These are phyloP conservation scores for Sternarchorhynchus goeldii DNA, from an alignment of 2,797 vertebrate genomes.

Conservation along the genomic window DNA sequence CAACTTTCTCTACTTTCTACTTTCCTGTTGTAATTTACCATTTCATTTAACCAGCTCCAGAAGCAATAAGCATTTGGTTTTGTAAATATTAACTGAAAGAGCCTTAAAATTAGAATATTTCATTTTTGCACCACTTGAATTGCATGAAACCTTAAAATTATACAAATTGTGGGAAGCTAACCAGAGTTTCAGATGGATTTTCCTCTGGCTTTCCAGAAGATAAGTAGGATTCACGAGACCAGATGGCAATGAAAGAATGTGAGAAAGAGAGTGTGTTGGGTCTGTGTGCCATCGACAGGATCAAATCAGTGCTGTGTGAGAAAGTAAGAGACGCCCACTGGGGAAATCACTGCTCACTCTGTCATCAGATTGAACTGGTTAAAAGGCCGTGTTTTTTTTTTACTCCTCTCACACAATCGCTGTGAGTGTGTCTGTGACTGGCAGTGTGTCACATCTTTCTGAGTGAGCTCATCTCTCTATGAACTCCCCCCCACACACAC, in stretches of 20 bases:
- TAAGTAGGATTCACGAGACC: not conserved
- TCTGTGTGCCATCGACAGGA: constrained; percentile 13
- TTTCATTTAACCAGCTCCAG: too few species aligned
- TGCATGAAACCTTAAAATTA: not conserved
- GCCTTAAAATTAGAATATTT: not conserved
- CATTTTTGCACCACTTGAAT: not conserved
- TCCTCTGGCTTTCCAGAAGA: constrained; percentile 6
- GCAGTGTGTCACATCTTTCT: not conserved
- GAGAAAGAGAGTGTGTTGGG: not conserved
- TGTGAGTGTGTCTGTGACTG: constrained; percentile 9
- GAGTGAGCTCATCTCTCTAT: not conserved
- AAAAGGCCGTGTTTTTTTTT: constrained; percentile 37
- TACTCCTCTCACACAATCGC: constrained; percentile 20
- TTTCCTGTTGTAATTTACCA: too few species aligned
- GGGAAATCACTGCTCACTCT: constrained; percentile 30
- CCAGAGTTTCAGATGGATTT: not conserved
- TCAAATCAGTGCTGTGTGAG: constrained; percentile 23
- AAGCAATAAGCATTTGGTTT: not conserved
- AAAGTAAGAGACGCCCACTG: constrained; percentile 23
- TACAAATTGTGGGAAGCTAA: not conserved
- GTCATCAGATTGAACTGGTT: constrained; percentile 28
- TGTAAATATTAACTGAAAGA: not conserved
- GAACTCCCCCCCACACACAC: not conserved
- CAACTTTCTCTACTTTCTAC: too few species aligned
- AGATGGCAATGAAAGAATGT: not conserved